Evolutionary conservation across 2,113 vertebrate species (phyloP), one percentile per base, ranked within the genome.

Genomic region (Anseranas semipalmata): DNA sequence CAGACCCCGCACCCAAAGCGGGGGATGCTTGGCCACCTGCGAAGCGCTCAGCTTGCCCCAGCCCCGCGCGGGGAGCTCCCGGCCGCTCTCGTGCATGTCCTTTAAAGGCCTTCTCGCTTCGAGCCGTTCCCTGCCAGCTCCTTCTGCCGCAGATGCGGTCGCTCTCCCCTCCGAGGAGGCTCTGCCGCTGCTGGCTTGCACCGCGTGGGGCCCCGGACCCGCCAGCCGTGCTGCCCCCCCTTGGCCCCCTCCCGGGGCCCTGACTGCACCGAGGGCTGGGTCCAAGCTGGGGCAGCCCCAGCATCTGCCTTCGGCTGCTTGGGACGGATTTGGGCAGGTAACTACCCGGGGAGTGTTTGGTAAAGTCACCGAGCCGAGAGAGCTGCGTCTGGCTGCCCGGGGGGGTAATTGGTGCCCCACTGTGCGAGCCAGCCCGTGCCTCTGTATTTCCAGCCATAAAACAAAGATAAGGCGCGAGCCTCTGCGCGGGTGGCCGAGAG

Each of bases 51-150:
- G 71, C 92, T 75, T 68, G 12, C 92, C 80, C 92, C 10, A 3
- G 92, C 76, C n/a, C 63, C 0, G 4, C 22, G 12, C 71, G 4
- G 94, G 85, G 87, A 93, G 89, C 93, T 96, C 94, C 85, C 74
- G 4, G 86, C 45, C 2, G 5, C 75, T 70, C 94, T 79, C 28
- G 0, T 11, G 67, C 89, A 96, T 96, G 72, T 95, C 95, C 96
- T 97, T 97, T 97, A 97, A 97, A 96, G 96, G 96, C 72, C 92
- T 95, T 73, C 50, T 95, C 10, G 6, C 67, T 1, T 55, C 58
- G 6, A 92, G 94, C 95, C 7, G 41, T 84, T 12, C 85, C 55
- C 92, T 87, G 90, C 94, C 95, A 73, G 85, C 91, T 77, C 63
- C 24, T 62, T 5, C 75, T 12, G 90, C 94, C 5, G 53, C 95